These are phyloP conservation scores for Eciton burchellii DNA, from an alignment of 1,140 invertebrate genomes.

Conservation along the genomic window DNA sequence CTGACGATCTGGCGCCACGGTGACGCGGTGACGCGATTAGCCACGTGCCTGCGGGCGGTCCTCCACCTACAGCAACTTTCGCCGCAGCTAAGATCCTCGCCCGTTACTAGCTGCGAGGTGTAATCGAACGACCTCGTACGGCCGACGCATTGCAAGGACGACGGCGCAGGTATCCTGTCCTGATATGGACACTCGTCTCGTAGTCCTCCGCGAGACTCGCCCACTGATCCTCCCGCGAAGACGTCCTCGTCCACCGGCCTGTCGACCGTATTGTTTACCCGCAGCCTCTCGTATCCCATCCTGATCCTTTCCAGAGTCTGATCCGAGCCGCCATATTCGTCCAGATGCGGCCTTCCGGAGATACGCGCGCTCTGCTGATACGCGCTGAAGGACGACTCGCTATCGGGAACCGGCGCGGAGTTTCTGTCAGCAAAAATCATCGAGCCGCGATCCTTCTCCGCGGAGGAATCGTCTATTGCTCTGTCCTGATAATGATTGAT, in stretches of 20 bases:
- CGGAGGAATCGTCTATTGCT: not conserved
- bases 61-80: slow-evolving; percentile 76
- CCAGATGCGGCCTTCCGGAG: not conserved
- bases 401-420: not conserved
- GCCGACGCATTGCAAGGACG: slow-evolving; percentile 2
- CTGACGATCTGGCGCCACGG: slow-evolving; percentile 79
- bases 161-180: not conserved
- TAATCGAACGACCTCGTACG: slow-evolving; percentile 31
- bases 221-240: not conserved
- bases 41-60: slow-evolving; percentile 75
- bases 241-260: slow-evolving; percentile 31
- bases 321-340: slow-evolving; percentile 34
- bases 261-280: not conserved
- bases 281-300: slow-evolving; percentile 9
- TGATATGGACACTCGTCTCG: slow-evolving; percentile 32
- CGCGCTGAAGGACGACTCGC: not conserved
- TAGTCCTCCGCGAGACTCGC: slow-evolving; percentile 5
- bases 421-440: slow-evolving; percentile 8
- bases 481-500: slow-evolving; percentile 13
- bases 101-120: slow-evolving; percentile 28
- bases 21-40: slow-evolving; percentile 81
- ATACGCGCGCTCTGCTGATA: slow-evolving; percentile 38
- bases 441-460: slow-evolving; percentile 16
- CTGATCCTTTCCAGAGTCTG: slow-evolving; percentile 47
- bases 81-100: slow-evolving; percentile 71